Evolutionary conservation across 2,888 invertebrate genomes (phyloP).

Genomic region (Busseola fusca): DNA sequence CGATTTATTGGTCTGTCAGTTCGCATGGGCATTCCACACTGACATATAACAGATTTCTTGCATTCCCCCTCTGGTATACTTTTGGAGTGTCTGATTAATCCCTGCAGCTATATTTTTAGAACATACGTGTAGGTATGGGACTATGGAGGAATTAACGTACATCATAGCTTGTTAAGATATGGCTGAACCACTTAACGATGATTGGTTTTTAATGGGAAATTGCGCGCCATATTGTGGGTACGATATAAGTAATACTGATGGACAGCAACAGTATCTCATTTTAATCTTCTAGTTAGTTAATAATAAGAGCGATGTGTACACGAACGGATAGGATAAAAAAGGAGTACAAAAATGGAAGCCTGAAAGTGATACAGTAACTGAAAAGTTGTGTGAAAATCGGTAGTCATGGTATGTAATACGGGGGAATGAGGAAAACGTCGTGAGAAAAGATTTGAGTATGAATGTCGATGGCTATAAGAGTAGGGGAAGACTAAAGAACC

Average conservation of each 20-base stretch:
- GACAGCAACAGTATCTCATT: constrained; percentile 41
- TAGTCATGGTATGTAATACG: background rate
- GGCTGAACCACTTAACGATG: constrained; percentile 60
- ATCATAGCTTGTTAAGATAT: constrained; percentile 65
- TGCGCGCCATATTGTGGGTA: constrained; percentile 53
- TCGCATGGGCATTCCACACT: constrained; percentile 59
- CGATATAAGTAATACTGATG: constrained; percentile 48
- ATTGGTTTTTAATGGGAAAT: constrained; percentile 67
- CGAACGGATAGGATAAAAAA: background rate
- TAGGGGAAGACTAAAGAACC: background rate
- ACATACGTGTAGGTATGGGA: constrained; percentile 52
- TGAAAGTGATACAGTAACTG: too few relatives aligned
- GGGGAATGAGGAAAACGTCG: background rate
- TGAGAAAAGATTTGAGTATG: background rate
- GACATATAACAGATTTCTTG: constrained; percentile 64
- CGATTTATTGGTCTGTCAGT: constrained; percentile 59
- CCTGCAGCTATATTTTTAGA: constrained; percentile 67
- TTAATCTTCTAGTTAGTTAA: constrained; percentile 38
- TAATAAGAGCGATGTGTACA: background rate
- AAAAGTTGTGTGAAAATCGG: background rate
- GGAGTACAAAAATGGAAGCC: background rate
- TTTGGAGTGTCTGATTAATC: constrained; percentile 61
- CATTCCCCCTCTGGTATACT: constrained; percentile 58
- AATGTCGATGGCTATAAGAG: background rate
- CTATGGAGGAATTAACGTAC: constrained; percentile 52